Evolutionary conservation across 2,113 vertebrate genomes (phyloP), one percentile per base, ranked within the genome.

Genomic region (Oryzias woworae): DNA sequence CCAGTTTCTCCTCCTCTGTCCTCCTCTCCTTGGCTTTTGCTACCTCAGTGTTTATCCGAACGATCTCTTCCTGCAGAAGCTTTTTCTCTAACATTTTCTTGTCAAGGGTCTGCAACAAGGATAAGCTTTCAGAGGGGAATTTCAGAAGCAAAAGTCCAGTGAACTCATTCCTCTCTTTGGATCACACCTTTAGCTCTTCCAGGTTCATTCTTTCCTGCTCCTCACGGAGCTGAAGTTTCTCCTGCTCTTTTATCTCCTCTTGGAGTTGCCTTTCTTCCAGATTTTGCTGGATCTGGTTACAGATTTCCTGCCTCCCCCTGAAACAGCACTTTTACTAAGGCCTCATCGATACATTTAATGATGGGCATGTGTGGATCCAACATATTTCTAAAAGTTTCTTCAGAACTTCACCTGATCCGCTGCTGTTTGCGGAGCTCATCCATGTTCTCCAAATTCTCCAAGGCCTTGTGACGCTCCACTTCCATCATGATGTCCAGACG

Each of bases 401-500:
- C 26, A 28, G 4, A 28, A 28, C 4, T 47, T 78, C 53, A 93
- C 92, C 66, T 78, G 75, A 95, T 71, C 61, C 87, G 78, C 78
- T 94, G 89, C 60, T 93, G 73, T 76, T 89, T 94, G 71, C 84
- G 88, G 54, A 78, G 90, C 69, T 31, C 63, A 4, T 94, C 89
- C 14, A 90, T 86, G 4, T 93, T 82, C 23, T 95, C 88, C 78
- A 93, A 78, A 41, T 81, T 85, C 66, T 94, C 83, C 1, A 93
- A 5, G 1, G 90, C 91, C 63, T 84, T 92, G 42, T 79, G 80
- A 20, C 95, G 86, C 14, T 95, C 93, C 53, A 84, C 75, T 77
- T 97, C 96, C 96, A 96, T 96, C 93, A 96, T 93, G 49, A 58
- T 77, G 68, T 91, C 93, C 82, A 98, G 71, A 1, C 94, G 89